Percentiles rank a stretch among this genome's conserved stretches.
phyloP scores from a whole-genome alignment of 2,888 invertebrate genomes.

The Mystacides longicornis region DNA sequence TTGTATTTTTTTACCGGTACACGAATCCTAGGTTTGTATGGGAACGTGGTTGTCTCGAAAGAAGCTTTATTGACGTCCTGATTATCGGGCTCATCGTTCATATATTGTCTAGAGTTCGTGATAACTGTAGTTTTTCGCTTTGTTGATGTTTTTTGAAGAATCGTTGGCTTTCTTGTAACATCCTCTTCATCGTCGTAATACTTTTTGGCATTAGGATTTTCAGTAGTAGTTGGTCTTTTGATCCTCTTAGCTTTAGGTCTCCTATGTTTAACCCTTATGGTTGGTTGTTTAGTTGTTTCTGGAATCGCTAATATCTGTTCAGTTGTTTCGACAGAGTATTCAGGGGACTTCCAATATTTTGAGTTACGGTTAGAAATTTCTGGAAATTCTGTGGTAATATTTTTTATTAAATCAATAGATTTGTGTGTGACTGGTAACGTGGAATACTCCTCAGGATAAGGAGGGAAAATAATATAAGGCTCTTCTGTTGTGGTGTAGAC shows the following conservation, averaged over 20 bases:
- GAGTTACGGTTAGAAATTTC: too few species aligned
- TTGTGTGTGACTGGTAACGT: background rate
- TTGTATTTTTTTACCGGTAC: background rate
- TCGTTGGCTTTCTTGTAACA: slow-evolving; percentile 19
- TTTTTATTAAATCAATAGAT: too few species aligned
- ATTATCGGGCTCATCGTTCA: background rate
- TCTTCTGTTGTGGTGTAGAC: slow-evolving; percentile 1
- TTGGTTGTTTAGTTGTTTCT: slow-evolving; percentile 3
- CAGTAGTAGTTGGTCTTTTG: slow-evolving; percentile 14
- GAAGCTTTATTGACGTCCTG: background rate
- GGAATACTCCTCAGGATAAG: background rate
- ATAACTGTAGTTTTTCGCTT: slow-evolving; percentile 40
- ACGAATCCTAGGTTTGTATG: background rate
- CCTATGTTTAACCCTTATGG: slow-evolving; percentile 27
- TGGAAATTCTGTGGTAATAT: too few species aligned
- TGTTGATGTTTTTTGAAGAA: slow-evolving; percentile 29
- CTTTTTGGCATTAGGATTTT: slow-evolving; percentile 17
- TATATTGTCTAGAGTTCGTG: slow-evolving; percentile 36
- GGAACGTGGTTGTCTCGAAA: background rate
- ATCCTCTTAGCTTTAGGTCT: background rate
- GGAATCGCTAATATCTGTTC: background rate
- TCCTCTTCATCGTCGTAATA: slow-evolving; percentile 4
- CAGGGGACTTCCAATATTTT: background rate
- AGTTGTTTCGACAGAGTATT: background rate
- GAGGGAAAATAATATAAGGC: background rate